phyloP scores from a whole-genome alignment of 2,797 vertebrate genomes.

The Propithecus perrieri region DNA sequence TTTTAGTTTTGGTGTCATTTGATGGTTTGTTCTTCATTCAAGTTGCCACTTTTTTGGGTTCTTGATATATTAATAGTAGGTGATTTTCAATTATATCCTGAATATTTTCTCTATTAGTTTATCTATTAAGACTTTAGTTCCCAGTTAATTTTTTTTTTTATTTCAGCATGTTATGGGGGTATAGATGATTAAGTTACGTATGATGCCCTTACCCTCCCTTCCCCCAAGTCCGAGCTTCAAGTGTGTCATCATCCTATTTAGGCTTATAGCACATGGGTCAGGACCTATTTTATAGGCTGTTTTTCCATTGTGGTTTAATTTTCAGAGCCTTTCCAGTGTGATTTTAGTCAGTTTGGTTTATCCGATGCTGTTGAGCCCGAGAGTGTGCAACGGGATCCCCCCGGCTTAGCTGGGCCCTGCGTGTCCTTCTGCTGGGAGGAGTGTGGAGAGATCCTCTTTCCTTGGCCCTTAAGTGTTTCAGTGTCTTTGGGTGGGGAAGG shows the following conservation, averaged over 20 bases:
- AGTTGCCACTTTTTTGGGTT: neutral
- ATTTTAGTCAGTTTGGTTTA: neutral
- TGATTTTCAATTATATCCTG: neutral
- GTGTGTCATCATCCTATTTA: neutral
- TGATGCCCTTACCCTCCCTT: too few species aligned
- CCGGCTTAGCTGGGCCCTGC: neutral
- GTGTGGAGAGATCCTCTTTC: too few species aligned
- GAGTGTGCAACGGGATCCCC: neutral
- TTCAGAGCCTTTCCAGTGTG: neutral
- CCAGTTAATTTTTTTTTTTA: neutral
- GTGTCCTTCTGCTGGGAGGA: neutral
- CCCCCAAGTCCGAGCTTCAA: too few species aligned
- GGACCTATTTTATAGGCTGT: neutral
- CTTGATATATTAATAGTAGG: neutral
- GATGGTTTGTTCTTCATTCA: neutral
- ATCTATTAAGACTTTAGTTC: neutral
- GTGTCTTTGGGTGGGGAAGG: neutral
- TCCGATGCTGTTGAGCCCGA: neutral
- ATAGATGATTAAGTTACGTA: too few species aligned
- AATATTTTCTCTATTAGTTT: neutral
- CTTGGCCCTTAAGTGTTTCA: neutral
- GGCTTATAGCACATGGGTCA: too few species aligned
- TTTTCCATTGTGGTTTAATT: neutral
- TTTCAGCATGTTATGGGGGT: too few species aligned
- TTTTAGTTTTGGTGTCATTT: neutral